Base-by-base conservation (phyloP, 2,888 invertebrate genomes). In the Thecophora atra region DNA sequence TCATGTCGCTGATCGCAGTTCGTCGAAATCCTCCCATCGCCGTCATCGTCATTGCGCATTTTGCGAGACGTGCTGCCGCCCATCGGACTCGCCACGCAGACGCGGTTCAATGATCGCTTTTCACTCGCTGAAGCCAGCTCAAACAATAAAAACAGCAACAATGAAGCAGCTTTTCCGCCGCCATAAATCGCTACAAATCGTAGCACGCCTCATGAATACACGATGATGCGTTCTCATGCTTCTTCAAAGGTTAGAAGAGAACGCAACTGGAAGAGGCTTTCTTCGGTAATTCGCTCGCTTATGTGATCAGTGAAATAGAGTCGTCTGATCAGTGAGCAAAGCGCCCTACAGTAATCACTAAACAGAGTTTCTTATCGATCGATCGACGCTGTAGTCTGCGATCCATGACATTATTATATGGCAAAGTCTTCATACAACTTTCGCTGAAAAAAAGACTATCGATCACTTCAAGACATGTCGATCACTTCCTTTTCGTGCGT, bases 101-200 rank as follows among this genome's bases (percentile, higher is more conserved):
- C 21, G 3, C 17, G 42, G 28, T 37, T 56, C 30, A 11, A 37
- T 56, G 30, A 8, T 56, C 54, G 3, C 24, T 54, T 67, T 54
- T 56, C 67, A 54, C 67, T 67, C 56, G 17, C 30, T 67, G 19
- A 26, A 0, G 3, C 47, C 8, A 5, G 2, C n/a, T n/a, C n/a
- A n/a, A n/a, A n/a, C n/a, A n/a, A n/a, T n/a, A n/a, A n/a, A n/a
- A n/a, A n/a, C n/a, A 7, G 60, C 26, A 30, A 26, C 28, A 19
- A 56, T 17, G n/a, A 17, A n/a, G 17, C 30, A 17, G 28, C 19
- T 54, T 28, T 67, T 67, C 67, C 67, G 37, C 56, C 19, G 67
- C 67, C 56, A 67, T 67, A 67, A 54, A 67, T 54, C 52, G 67
- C 42, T 67, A 54, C 67, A 67, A 67, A 67, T 67, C 67, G 42